Conservation (phyloP, 2,113 vertebrate genomes). For the Percopsis transmontana region DNA sequence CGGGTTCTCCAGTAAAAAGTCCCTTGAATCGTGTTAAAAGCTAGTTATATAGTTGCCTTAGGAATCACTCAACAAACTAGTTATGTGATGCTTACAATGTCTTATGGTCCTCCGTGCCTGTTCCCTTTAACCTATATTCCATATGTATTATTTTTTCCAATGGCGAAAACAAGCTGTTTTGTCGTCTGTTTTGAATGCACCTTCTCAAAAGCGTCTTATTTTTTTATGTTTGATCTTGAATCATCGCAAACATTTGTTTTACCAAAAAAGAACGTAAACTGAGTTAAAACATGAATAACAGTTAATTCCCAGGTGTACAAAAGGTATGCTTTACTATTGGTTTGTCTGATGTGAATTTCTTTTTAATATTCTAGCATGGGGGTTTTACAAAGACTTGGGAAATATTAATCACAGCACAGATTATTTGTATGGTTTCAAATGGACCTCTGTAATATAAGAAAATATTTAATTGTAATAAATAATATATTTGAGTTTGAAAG, state of each 20-base stretch:
- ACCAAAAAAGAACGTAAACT: conserved; percentile 59
- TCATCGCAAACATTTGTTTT: conserved; percentile 58
- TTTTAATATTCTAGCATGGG: conserved; percentile 76
- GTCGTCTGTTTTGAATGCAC: conserved; percentile 38
- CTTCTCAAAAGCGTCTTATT: conserved; percentile 70
- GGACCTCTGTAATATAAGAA: conserved; percentile 83
- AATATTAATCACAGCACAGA: conserved; percentile 81
- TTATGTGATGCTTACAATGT: conserved; percentile 63
- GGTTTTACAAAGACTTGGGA: conserved; percentile 76
- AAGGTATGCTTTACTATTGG: conserved; percentile 50
- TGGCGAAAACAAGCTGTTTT: conserved; percentile 45
- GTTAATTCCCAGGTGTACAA: conserved; percentile 69
- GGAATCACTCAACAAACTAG: conserved; percentile 53
- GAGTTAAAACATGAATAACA: conserved; percentile 38
- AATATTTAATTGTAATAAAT: conserved; percentile 87
- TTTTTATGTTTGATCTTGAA: conserved; percentile 62
- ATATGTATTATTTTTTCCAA: conserved; percentile 39
- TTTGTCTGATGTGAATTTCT: conserved; percentile 66
- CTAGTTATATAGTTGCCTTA: conserved; percentile 47
- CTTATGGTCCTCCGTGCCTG: conserved; percentile 77
- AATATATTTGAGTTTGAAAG: conserved; percentile 82
- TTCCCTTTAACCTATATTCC: conserved; percentile 58
- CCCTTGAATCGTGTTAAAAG: conserved; percentile 1
- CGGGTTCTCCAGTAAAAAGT: no score
- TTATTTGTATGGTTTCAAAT: conserved; percentile 84